Evolutionary conservation across 2,113 vertebrate genomes (phyloP), one percentile per base, ranked within the genome.

Genomic region (Genyomyrus donnyi): DNA sequence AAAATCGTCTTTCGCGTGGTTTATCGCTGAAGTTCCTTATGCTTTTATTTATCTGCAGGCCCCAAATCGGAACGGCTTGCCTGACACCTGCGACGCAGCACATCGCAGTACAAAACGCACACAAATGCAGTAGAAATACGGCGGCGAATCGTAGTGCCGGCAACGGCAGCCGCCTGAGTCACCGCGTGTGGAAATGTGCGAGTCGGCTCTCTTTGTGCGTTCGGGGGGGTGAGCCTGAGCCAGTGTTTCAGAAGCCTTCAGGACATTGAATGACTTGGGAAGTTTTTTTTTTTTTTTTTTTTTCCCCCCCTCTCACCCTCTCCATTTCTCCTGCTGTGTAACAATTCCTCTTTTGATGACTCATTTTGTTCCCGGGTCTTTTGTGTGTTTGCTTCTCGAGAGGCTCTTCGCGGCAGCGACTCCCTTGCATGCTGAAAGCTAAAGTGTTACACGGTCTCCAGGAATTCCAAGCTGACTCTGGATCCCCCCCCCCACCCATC

Each of bases 301-400:
- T n/a, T n/a, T n/a, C 7, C 1, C 10, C 19, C n/a, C 74, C 35
- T 15, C 39, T 42, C 74, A 17, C 39, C 39, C 39, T 74, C 70
- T 24, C 70, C 70, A 7, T 84, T 84, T 84, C 42, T 70, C 58
- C 35, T 62, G 10, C 74, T 91, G 85, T 87, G 42, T 91, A 88
- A 92, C 90, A 92, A 90, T 89, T 87, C 89, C 31, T 90, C 89
- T 87, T 74, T 90, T 91, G 88, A 93, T 90, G 77, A 88, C 87
- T 48, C 90, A 91, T 87, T 90, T 92, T 91, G 89, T 92, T 89
- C 62, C 74, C 53, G 27, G 90, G 46, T 87, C 89, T 53, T 90
- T 91, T 92, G 87, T 89, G 89, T 48, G 80, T 46, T n/a, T 53
- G 89, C 84, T 89, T 89, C 52, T 85, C 62, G 88, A 89, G 90